Evolutionary conservation across 1,140 invertebrate genomes (phyloP).

Genomic region (Bombus turneri): DNA sequence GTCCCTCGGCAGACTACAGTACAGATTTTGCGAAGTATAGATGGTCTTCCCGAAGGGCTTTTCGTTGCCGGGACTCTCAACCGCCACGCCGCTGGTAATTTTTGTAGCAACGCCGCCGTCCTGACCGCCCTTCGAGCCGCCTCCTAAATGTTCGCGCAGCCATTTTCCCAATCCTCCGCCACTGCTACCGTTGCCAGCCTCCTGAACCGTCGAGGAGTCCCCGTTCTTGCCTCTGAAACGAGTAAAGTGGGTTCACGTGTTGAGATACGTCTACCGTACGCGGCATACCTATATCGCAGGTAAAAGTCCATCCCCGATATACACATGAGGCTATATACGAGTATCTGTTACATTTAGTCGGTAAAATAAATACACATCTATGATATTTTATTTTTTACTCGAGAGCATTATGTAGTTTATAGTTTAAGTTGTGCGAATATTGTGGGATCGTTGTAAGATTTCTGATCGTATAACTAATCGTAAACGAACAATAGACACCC

Average conservation of each 20-base stretch:
- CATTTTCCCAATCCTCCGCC: conserved; percentile 77
- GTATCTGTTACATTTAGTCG: background rate
- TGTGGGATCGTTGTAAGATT: no score
- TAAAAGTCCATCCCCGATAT: background rate
- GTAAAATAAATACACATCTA: no score
- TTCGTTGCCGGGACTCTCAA: conserved; percentile 59
- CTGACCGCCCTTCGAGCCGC: conserved; percentile 72
- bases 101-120: conserved; percentile 52
- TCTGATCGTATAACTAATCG: no score
- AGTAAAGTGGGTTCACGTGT: conserved; percentile 31
- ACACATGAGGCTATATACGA: background rate
- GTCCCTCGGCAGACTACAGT: conserved; percentile 77
- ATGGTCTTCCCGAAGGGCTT: conserved; percentile 68
- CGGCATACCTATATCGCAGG: background rate
- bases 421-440: no score
- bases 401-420: no score
- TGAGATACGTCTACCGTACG: background rate
- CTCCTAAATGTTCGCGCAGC: conserved; percentile 76
- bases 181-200: conserved; percentile 59
- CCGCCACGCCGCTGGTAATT: conserved; percentile 33
- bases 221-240: conserved; percentile 62
- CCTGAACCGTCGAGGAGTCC: conserved; percentile 41
- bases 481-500: no score
- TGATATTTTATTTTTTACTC: no score
- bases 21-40: conserved; percentile 77